Percentiles rank a stretch among this genome's conserved stretches.
Conservation (phyloP, 1,140 invertebrate genomes). For the Drosophila micromelanica region DNA sequence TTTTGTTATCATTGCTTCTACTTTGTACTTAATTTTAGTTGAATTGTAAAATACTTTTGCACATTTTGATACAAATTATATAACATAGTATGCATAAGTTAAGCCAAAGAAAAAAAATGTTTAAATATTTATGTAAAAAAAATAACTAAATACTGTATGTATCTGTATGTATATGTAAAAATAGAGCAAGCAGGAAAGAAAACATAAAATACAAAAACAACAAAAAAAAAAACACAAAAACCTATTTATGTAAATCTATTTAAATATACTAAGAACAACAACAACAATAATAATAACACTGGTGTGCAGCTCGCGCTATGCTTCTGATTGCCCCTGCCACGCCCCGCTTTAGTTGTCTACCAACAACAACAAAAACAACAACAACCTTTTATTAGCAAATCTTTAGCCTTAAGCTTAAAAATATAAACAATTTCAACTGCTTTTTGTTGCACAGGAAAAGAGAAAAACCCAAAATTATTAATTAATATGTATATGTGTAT, state of each 20-base stretch:
- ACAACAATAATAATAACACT: slow-evolving; percentile 31
- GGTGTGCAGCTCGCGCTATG: slow-evolving; percentile 72
- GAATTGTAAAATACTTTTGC: slow-evolving; percentile 72
- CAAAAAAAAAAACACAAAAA: slow-evolving; percentile 29
- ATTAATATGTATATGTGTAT: slow-evolving; percentile 20
- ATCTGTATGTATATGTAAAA: slow-evolving; percentile 31
- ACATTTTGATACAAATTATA: slow-evolving; percentile 69
- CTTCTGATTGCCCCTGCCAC: slow-evolving; percentile 48
- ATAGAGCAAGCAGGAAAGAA: slow-evolving; percentile 66
- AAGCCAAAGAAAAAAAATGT: slow-evolving; percentile 80
- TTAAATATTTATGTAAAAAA: slow-evolving; percentile 59
- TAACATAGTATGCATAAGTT: slow-evolving; percentile 73
- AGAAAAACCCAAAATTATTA: slow-evolving; percentile 39
- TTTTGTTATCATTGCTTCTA: slow-evolving; percentile 58
- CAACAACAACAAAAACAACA: slow-evolving; percentile 32
- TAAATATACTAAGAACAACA: slow-evolving; percentile 39
- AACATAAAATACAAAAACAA: slow-evolving; percentile 69
- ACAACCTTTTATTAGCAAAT: slow-evolving; percentile 65
- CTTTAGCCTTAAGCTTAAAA: slow-evolving; percentile 60
- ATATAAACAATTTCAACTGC: slow-evolving; percentile 41
- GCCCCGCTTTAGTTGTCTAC: slow-evolving; percentile 53
- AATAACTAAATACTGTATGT: slow-evolving; percentile 18
- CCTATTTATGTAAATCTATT: slow-evolving; percentile 54
- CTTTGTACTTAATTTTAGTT: slow-evolving; percentile 75
- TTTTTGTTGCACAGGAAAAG: slow-evolving; percentile 47